These are phyloP conservation scores for Troides aeacus DNA, from an alignment of 2,888 invertebrate genomes.

Conservation along the genomic window DNA sequence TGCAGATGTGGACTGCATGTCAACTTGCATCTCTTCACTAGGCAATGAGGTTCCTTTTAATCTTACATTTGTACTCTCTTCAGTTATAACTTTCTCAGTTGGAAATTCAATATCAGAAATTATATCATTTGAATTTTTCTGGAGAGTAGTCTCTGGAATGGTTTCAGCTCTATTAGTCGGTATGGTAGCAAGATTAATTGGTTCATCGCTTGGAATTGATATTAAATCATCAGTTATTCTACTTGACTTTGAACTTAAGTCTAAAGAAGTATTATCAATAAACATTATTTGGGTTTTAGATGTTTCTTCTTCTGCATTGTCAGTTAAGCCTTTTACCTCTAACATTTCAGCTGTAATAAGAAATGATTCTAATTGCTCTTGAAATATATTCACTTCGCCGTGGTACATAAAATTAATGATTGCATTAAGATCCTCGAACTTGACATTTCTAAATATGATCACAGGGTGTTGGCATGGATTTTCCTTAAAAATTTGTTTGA, in stretches of 20 bases:
- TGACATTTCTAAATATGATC: slow-evolving; percentile 89
- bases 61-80: slow-evolving; percentile 49
- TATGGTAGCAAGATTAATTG: slow-evolving; percentile 70
- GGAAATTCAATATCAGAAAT: slow-evolving; percentile 48
- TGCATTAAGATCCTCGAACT: slow-evolving; percentile 87
- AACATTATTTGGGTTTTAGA: slow-evolving; percentile 57
- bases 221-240: slow-evolving; percentile 53
- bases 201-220: slow-evolving; percentile 62
- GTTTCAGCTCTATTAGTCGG: slow-evolving; percentile 61
- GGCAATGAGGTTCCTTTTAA: slow-evolving; percentile 41
- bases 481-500: slow-evolving; percentile 85
- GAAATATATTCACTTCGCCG: slow-evolving; percentile 90
- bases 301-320: slow-evolving; percentile 74
- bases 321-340: slow-evolving; percentile 88
- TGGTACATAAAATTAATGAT: slow-evolving; percentile 91
- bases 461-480: slow-evolving; percentile 90
- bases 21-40: slow-evolving; percentile 72
- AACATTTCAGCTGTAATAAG: slow-evolving; percentile 87
- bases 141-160: slow-evolving; percentile 47
- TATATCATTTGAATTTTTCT: slow-evolving; percentile 18
- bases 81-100: slow-evolving; percentile 45
- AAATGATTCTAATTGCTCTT: slow-evolving; percentile 88
- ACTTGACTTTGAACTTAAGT: slow-evolving; percentile 68
- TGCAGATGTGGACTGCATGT: slow-evolving; percentile 60
- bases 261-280: slow-evolving; percentile 63